Percentiles rank a stretch among this genome's conserved stretches.
phyloP scores from a whole-genome alignment of 1,140 invertebrate species.

The Druon quercuslanigerum region DNA sequence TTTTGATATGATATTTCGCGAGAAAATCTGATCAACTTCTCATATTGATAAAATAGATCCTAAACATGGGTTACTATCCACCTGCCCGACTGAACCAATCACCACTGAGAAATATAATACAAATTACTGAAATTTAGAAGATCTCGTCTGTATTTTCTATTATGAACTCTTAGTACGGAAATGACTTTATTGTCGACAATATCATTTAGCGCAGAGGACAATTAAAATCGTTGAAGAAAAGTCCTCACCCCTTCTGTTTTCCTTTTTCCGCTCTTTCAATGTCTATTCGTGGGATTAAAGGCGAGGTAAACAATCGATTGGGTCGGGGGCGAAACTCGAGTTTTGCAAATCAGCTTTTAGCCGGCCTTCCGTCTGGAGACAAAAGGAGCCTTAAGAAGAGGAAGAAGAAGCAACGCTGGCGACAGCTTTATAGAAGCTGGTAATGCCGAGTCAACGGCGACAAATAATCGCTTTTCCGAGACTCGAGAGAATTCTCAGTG shows the following conservation, averaged over 20 bases:
- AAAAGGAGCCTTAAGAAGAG: conserved; percentile 23
- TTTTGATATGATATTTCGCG: too few relatives aligned
- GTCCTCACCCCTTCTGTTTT: not conserved
- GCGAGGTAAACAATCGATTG: conserved; percentile 45
- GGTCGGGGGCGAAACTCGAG: conserved; percentile 6
- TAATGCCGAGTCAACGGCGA: conserved; percentile 34
- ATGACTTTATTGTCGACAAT: too few relatives aligned
- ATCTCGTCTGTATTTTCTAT: too few relatives aligned
- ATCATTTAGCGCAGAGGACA: not conserved
- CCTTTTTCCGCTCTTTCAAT: not conserved
- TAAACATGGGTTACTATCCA: too few relatives aligned
- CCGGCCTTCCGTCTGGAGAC: conserved; percentile 23
- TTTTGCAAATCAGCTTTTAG: conserved; percentile 49
- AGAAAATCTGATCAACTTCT: too few relatives aligned
- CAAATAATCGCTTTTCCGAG: conserved; percentile 35
- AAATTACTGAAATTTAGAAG: too few relatives aligned
- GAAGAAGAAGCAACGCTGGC: conserved; percentile 28
- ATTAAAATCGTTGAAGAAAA: conserved; percentile 20
- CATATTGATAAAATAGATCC: too few relatives aligned
- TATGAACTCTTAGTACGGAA: too few relatives aligned
- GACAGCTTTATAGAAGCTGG: conserved; percentile 24
- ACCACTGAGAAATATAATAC: too few relatives aligned
- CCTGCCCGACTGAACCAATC: too few relatives aligned
- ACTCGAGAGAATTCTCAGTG: conserved; percentile 30
- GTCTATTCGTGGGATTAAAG: conserved; percentile 20